Evolutionary conservation across 2,888 invertebrate genomes (phyloP).

Genomic region (Thereva unica): DNA sequence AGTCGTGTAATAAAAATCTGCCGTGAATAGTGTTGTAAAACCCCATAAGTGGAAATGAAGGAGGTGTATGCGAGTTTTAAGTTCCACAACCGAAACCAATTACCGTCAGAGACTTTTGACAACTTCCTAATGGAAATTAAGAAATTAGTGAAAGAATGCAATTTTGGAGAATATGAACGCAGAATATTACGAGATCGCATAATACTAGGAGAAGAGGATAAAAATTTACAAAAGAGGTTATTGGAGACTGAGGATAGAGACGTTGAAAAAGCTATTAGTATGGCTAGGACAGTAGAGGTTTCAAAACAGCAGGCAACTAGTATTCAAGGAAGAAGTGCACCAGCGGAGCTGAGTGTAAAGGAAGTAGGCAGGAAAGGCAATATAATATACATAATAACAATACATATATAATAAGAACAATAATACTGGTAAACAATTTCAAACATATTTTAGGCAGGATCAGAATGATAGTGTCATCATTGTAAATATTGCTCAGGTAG

Average conservation of each 20-base stretch:
- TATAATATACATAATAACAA: too few relatives aligned
- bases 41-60: too few relatives aligned
- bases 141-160: not conserved
- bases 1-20: too few relatives aligned
- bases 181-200: conserved; percentile 35
- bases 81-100: too few relatives aligned
- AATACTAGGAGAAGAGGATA: conserved; percentile 6
- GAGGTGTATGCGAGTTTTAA: conserved; percentile 20
- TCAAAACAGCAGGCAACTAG: not conserved
- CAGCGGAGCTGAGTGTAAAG: not conserved
- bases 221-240: conserved; percentile 15
- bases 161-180: conserved; percentile 4
- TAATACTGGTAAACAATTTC: too few relatives aligned
- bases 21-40: too few relatives aligned
- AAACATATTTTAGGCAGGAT: conserved; percentile 3
- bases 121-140: conserved; percentile 1
- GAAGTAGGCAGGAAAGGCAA: conserved; percentile 3
- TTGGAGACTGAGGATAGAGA: conserved; percentile 2
- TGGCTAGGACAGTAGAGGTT: conserved; percentile 7
- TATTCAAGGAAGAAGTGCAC: not conserved
- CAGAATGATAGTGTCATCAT: not conserved
- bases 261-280: conserved; percentile 10
- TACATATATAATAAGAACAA: too few relatives aligned
- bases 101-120: not conserved
- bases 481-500: conserved; percentile 10